Conservation (phyloP, 2,797 vertebrate genomes). For the Hydrophis major region DNA sequence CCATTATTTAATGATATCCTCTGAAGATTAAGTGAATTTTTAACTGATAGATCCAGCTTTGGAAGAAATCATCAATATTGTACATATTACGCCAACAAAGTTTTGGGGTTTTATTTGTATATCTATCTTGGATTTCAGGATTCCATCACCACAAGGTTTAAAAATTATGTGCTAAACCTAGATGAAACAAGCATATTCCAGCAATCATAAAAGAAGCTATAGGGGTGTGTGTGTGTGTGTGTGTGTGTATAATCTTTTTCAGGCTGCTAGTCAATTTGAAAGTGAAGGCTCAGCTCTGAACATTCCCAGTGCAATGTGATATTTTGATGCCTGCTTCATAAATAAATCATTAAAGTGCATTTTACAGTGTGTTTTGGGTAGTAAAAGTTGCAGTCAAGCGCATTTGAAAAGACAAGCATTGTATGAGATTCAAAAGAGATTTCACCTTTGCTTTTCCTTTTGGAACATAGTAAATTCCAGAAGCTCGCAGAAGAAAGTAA, state of each 20-base stretch:
- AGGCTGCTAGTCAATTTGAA: not conserved
- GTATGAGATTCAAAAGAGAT: not conserved
- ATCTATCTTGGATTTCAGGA: too few relatives aligned
- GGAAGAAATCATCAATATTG: not conserved
- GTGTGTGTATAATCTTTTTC: not conserved
- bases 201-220: not conserved
- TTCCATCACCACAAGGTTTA: too few relatives aligned
- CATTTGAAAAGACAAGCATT: not conserved
- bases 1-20: not conserved
- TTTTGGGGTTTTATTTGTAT: not conserved
- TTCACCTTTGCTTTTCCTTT: slow-evolving; percentile 90
- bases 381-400: not conserved
- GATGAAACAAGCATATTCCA: not conserved
- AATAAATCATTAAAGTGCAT: not conserved
- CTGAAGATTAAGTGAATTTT: not conserved
- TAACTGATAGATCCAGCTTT: not conserved
- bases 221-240: not conserved
- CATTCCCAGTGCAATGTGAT: not conserved
- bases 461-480: slow-evolving; percentile 96
- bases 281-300: not conserved
- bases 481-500: slow-evolving; percentile 94
- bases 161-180: not conserved
- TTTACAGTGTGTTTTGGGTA: not conserved
- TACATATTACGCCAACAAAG: not conserved
- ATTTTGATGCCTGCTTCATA: not conserved